Evolutionary conservation across 1,140 invertebrate species (phyloP).

Genomic region (Onthophagus taurus): DNA sequence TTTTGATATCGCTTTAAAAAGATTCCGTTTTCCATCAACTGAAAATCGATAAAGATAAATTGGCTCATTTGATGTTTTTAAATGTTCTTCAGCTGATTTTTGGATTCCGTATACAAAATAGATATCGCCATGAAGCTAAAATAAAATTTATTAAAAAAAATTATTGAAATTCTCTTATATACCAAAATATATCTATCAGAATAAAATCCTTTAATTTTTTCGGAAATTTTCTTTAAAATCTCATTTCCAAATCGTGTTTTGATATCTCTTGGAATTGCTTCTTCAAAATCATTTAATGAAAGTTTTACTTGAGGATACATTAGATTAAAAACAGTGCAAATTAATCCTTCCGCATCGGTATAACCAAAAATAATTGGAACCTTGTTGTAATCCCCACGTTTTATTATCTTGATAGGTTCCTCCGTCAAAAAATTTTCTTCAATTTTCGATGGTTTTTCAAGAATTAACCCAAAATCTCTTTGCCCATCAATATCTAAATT

Average conservation of each 20-base stretch:
- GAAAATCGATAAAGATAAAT: slow-evolving; percentile 46
- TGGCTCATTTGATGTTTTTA: slow-evolving; percentile 35
- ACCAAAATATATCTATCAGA: slow-evolving; percentile 32
- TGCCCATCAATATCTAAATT: slow-evolving; percentile 18
- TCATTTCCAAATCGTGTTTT: slow-evolving; percentile 37
- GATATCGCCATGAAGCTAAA: slow-evolving; percentile 34
- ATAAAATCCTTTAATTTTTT: slow-evolving; percentile 44
- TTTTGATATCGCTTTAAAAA: slow-evolving; percentile 36
- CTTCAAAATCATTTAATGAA: slow-evolving; percentile 41
- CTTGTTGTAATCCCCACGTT: slow-evolving; percentile 36
- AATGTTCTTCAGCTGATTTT: slow-evolving; percentile 38
- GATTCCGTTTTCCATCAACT: slow-evolving; percentile 44
- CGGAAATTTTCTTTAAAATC: slow-evolving; percentile 35
- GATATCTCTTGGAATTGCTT: slow-evolving; percentile 39
- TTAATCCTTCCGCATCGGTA: slow-evolving; percentile 35
- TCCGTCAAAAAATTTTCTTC: slow-evolving; percentile 30
- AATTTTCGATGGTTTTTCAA: slow-evolving; percentile 35
- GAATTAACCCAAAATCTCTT: slow-evolving; percentile 36
- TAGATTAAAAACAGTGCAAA: neutral
- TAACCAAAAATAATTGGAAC: slow-evolving; percentile 39
- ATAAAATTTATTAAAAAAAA: no score
- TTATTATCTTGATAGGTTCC: slow-evolving; percentile 35
- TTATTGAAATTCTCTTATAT: slow-evolving; percentile 28
- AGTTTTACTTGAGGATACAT: neutral
- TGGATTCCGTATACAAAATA: slow-evolving; percentile 41